These are phyloP conservation scores for Lasioglossum oenotherae DNA, from an alignment of 2,888 invertebrate genomes.

Conservation along the genomic window DNA sequence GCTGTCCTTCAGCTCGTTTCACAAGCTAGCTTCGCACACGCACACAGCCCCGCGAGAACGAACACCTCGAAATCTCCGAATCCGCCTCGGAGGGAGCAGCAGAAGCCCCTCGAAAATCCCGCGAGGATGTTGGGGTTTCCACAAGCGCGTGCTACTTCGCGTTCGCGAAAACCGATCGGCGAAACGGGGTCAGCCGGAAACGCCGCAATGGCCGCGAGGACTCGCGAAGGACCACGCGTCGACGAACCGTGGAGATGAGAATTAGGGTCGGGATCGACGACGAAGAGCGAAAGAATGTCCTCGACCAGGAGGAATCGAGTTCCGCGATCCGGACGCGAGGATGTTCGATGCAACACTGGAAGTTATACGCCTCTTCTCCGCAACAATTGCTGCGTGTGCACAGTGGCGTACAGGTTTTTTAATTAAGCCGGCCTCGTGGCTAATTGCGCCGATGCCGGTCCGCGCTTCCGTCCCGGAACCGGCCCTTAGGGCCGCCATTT, in stretches of 20 bases:
- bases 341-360: constrained; percentile 82
- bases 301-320: constrained; percentile 15
- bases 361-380: constrained; percentile 75
- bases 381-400: constrained; percentile 80
- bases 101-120: constrained; percentile 7
- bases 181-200: constrained; percentile 28
- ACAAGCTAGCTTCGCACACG: constrained; percentile 26
- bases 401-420: constrained; percentile 79
- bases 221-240: neutral
- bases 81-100: neutral
- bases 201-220: too few species aligned
- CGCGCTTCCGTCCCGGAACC: neutral
- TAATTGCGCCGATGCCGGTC: constrained; percentile 60
- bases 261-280: neutral
- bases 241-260: neutral
- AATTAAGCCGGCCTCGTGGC: constrained; percentile 66
- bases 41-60: neutral
- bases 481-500: neutral
- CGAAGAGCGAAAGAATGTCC: neutral
- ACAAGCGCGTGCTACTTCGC: constrained; percentile 9
- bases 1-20: constrained; percentile 46
- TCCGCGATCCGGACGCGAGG: constrained; percentile 74
- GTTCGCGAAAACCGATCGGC: constrained; percentile 19
- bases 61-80: neutral
- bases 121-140: neutral